Conservation (phyloP, 2,888 invertebrate species). For the Drosophila limbata region DNA sequence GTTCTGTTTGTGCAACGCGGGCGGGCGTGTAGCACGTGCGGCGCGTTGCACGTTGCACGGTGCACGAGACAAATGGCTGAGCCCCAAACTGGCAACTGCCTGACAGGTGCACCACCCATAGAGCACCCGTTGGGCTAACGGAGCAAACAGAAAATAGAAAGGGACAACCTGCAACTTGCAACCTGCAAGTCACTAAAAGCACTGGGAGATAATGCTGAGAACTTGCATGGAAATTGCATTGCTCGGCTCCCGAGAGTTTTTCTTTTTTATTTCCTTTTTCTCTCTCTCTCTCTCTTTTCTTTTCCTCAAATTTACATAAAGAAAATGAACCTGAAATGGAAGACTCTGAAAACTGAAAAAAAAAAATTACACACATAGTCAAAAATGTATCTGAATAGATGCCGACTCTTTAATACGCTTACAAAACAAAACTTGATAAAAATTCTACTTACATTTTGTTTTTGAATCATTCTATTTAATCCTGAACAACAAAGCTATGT, state of each 20-base stretch:
- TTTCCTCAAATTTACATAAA: slow-evolving; percentile 67
- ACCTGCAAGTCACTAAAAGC: slow-evolving; percentile 62
- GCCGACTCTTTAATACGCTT: neutral
- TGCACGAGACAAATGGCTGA: slow-evolving; percentile 68
- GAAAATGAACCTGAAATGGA: slow-evolving; percentile 73
- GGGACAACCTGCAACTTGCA: slow-evolving; percentile 25
- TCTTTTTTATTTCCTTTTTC: neutral
- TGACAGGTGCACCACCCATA: slow-evolving; percentile 61
- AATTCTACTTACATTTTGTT: neutral
- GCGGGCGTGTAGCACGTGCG: slow-evolving; percentile 25
- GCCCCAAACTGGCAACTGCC: slow-evolving; percentile 58
- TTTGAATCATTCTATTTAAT: neutral
- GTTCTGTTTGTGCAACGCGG: slow-evolving; percentile 19
- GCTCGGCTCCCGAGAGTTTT: slow-evolving; percentile 5
- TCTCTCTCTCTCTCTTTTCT: neutral
- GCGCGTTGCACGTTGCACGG: slow-evolving; percentile 22
- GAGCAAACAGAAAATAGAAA: slow-evolving; percentile 24
- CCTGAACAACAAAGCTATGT: neutral
- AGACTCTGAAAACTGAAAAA: slow-evolving; percentile 23
- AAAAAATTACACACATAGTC: neutral
- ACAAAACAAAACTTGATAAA: neutral
- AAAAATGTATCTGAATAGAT: too few relatives aligned
- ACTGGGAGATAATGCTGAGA: slow-evolving; percentile 58
- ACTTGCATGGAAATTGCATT: neutral
- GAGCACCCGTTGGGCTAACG: slow-evolving; percentile 7